phyloP scores from a whole-genome alignment of 1,140 invertebrate species.

The Oryzaephilus surinamensis region DNA sequence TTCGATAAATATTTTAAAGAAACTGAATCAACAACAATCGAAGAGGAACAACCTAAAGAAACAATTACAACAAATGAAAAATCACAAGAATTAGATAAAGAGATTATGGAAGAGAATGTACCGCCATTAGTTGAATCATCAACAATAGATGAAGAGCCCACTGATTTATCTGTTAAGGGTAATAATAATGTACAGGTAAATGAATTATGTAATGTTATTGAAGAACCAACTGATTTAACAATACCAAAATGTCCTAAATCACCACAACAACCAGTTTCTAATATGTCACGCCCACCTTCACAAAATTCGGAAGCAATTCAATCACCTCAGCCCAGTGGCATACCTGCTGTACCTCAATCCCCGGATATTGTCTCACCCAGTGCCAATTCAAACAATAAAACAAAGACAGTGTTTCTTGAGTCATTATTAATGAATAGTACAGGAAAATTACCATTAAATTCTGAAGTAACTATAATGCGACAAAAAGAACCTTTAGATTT shows the following conservation, averaged over 20 bases:
- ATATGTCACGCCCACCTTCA: constrained; percentile 43
- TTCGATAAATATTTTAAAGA: constrained; percentile 15
- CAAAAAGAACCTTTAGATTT: constrained; percentile 56
- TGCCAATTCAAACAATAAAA: constrained; percentile 37
- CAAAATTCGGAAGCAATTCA: constrained; percentile 51
- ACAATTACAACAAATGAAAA: background rate
- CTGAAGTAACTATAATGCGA: constrained; percentile 43
- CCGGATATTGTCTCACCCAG: constrained; percentile 43
- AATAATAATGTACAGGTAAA: constrained; percentile 33
- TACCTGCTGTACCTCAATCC: constrained; percentile 48
- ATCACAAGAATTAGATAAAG: too few relatives aligned
- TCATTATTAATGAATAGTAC: constrained; percentile 42
- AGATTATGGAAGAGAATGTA: constrained; percentile 22
- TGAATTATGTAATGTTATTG: constrained; percentile 21
- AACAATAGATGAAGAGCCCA: constrained; percentile 37
- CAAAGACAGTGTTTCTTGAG: constrained; percentile 44
- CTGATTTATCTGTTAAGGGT: constrained; percentile 33
- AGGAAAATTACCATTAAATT: constrained; percentile 42
- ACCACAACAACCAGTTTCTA: constrained; percentile 23
- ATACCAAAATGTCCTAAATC: constrained; percentile 34
- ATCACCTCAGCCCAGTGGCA: constrained; percentile 53
- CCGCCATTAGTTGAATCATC: constrained; percentile 27
- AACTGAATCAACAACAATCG: constrained; percentile 7
- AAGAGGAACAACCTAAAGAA: background rate
- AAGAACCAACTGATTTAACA: constrained; percentile 31